Base-by-base conservation (phyloP, 2,113 vertebrate genomes). In the Charina bottae region DNA sequence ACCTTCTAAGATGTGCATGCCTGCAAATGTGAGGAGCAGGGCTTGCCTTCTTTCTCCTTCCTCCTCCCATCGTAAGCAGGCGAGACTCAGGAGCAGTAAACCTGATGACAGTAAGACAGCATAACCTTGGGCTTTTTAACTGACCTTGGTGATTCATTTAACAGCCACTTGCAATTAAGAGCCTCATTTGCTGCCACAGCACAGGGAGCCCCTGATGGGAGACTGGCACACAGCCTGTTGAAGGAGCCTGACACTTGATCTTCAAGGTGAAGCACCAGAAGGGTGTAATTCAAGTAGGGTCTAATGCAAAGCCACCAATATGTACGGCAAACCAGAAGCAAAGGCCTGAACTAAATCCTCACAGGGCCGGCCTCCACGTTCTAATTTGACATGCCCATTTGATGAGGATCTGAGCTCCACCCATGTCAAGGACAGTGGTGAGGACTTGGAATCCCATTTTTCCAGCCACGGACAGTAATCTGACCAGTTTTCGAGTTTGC, bases 101-200 rank as follows among this genome's bases (percentile, higher is more conserved):
- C 53, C 28, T 42, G 56, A 87, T 59, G 26, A 46, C 21, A 5
- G 42, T 15, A 28, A 0, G 0, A 15, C 83, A 0, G 58, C 53
- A 17, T 83, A 62, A n/a, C 90, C 90, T 85, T 0, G 0, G 0
- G 0, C 28, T 46, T 28, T 85, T 62, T 90, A 92, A 96, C 91
- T 93, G 60, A 87, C 46, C 53, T 85, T 0, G 1, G 46, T 84
- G 91, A 92, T 93, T 91, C 83, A 87, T 0, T 93, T 92, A 88
- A 86, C 0, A 6, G 0, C 0, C 12, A 37, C 8, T 60, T 19
- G 85, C 95, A 93, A 95, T 94, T 68, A 90, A 93, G 92, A 93
- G 91, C 90, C 0, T 17, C 58, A 0, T 0, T 0, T 17, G 6
- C 28, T 53, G 89, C 95, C 49, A 56, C 72, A 93, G 60, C 26